Evolutionary conservation across 2,888 invertebrate species (phyloP).

Genomic region (Digitonthophagus gazella): DNA sequence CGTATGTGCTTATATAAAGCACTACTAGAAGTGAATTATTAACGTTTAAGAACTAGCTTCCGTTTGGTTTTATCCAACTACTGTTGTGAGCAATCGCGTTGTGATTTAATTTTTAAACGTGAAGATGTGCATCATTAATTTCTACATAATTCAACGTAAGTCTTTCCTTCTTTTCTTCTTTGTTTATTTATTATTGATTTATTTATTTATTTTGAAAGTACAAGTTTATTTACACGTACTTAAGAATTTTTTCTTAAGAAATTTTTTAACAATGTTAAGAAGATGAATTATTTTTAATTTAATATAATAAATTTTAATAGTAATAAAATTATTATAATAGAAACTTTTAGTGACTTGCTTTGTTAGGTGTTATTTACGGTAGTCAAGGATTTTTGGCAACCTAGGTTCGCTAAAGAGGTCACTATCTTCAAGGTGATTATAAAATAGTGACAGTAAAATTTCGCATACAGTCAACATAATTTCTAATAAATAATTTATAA

Average conservation of each 20-base stretch:
- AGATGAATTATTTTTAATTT: no score
- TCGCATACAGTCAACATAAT: not conserved
- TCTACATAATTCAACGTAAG: conserved; percentile 20
- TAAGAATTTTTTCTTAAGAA: no score
- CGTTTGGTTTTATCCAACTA: not conserved
- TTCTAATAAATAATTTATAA: not conserved
- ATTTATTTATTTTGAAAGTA: no score
- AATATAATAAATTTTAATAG: no score
- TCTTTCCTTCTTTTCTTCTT: not conserved
- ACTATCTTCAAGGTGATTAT: not conserved
- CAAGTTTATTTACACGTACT: no score
- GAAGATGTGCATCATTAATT: conserved; percentile 20
- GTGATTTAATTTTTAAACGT: not conserved
- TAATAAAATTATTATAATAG: not conserved
- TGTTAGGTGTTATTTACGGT: not conserved
- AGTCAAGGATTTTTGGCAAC: not conserved
- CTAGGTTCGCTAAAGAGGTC: not conserved
- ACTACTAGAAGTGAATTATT: not conserved
- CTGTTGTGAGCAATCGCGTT: no score
- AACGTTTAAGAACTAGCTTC: not conserved
- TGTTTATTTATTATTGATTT: no score
- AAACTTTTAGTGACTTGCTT: not conserved
- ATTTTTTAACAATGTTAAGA: no score
- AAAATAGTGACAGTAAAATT: no score
- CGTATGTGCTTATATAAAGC: conserved; percentile 17